Conservation (phyloP, 2,888 invertebrate genomes). For the Tanytarsus gracilentus region DNA sequence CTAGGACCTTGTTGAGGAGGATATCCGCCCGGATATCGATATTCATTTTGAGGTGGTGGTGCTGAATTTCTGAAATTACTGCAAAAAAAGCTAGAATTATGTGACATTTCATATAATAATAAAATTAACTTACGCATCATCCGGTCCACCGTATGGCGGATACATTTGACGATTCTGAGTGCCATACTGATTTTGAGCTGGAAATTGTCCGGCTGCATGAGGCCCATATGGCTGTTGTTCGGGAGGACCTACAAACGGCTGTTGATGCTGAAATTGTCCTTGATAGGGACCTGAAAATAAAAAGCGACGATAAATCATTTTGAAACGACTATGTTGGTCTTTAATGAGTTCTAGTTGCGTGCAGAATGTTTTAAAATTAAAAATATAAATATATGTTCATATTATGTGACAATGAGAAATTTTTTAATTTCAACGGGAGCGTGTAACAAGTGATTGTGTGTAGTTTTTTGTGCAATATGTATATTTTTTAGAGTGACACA, state of each 20-base stretch:
- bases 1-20: constrained; percentile 23
- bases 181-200: constrained; percentile 49
- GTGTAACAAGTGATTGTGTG: neutral
- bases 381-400: neutral
- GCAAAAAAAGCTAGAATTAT: neutral
- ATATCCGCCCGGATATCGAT: constrained; percentile 22
- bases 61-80: constrained; percentile 34
- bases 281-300: constrained; percentile 46
- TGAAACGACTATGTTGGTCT: too few relatives aligned
- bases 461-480: too few relatives aligned
- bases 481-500: too few relatives aligned
- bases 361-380: too few relatives aligned
- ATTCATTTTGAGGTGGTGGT: constrained; percentile 33
- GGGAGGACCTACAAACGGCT: constrained; percentile 47
- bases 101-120: constrained; percentile 8
- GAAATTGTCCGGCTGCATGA: constrained; percentile 47
- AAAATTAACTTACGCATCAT: constrained; percentile 49
- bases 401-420: neutral
- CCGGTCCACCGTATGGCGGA: constrained; percentile 60
- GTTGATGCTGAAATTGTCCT: constrained; percentile 53
- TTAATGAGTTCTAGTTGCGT: too few relatives aligned
- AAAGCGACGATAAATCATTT: neutral
- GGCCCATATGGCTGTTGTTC: constrained; percentile 46
- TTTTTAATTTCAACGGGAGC: too few relatives aligned
- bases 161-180: constrained; percentile 68